These are phyloP conservation scores for Synergus umbraculus DNA, from an alignment of 2,888 invertebrate species.

Conservation along the genomic window DNA sequence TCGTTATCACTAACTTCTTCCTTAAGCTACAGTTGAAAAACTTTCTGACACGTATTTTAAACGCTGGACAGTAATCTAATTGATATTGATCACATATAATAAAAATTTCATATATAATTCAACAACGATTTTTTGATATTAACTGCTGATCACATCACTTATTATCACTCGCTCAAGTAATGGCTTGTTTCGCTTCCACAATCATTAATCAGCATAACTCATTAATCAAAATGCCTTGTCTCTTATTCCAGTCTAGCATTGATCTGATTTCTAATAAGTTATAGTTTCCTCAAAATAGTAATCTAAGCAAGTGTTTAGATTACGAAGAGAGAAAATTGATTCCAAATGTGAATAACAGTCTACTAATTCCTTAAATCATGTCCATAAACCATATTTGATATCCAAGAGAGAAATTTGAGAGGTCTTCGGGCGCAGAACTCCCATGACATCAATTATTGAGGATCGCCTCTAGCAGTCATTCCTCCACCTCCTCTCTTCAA, in stretches of 20 bases:
- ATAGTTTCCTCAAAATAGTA: too few relatives aligned
- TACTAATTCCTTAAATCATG: slow-evolving; percentile 21
- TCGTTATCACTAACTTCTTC: not conserved
- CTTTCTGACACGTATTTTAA: not conserved
- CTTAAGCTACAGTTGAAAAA: not conserved
- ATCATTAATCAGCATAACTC: slow-evolving; percentile 21
- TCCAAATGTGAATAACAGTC: slow-evolving; percentile 2
- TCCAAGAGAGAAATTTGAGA: slow-evolving; percentile 11
- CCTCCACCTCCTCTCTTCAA: not conserved
- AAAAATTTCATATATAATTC: slow-evolving; percentile 11
- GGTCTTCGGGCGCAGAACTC: slow-evolving; percentile 25
- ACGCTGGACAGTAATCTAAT: not conserved
- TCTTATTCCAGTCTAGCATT: not conserved
- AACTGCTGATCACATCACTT: not conserved
- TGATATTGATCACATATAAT: slow-evolving; percentile 12
- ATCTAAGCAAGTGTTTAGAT: too few relatives aligned
- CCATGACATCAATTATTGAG: slow-evolving; percentile 36
- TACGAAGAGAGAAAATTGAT: not conserved
- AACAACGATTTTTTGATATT: slow-evolving; percentile 4
- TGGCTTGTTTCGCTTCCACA: slow-evolving; percentile 7
- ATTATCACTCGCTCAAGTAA: slow-evolving; percentile 21
- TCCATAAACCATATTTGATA: slow-evolving; percentile 14
- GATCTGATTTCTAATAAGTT: not conserved
- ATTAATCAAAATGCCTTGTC: slow-evolving; percentile 9
- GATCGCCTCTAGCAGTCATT: slow-evolving; percentile 15